A percentile compares a stretch with the other conserved stretches of the same genome.
Evolutionary conservation across 2,113 vertebrate species (phyloP).

Genomic region (Siphamia tubifer): DNA sequence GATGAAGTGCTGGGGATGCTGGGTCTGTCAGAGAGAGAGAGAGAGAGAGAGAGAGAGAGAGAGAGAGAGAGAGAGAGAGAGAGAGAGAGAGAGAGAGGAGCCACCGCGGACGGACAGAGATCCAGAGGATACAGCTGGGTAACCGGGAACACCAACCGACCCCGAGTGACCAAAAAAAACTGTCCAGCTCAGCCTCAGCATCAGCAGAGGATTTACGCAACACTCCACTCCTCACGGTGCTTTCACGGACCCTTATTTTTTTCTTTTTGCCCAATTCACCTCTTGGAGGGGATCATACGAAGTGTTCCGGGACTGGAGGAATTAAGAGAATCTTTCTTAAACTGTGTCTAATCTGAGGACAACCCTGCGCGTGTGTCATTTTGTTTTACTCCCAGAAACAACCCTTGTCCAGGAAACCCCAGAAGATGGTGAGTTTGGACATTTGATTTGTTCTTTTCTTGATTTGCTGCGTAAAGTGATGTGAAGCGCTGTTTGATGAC

Average conservation of each 20-base stretch:
- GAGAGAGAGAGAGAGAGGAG: too few species aligned
- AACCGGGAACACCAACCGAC: not conserved
- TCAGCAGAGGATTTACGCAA: constrained; percentile 2
- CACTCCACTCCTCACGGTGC: not conserved
- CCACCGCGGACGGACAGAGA: not conserved
- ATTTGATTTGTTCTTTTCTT: not conserved
- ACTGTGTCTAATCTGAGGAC: constrained; percentile 2
- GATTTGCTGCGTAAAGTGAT: not conserved
- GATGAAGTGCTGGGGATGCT: constrained; percentile 2
- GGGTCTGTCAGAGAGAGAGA: constrained; percentile 10
- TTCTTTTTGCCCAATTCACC: not conserved
- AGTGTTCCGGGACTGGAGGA: constrained; percentile 9
- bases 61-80: too few species aligned
- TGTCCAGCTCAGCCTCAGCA: not conserved
- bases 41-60: too few species aligned
- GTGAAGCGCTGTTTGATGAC: not conserved
- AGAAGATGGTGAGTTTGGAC: constrained; percentile 37
- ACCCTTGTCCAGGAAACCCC: not conserved
- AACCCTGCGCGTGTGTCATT: not conserved
- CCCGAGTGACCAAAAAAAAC: not conserved
- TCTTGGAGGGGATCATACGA: not conserved
- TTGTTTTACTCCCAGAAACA: too few species aligned
- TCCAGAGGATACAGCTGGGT: too few species aligned
- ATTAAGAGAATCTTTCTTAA: constrained; percentile 14
- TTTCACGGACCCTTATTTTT: not conserved